Conservation (phyloP, 2,797 vertebrate species). For the Ctenochaetus hawaiiensis region DNA sequence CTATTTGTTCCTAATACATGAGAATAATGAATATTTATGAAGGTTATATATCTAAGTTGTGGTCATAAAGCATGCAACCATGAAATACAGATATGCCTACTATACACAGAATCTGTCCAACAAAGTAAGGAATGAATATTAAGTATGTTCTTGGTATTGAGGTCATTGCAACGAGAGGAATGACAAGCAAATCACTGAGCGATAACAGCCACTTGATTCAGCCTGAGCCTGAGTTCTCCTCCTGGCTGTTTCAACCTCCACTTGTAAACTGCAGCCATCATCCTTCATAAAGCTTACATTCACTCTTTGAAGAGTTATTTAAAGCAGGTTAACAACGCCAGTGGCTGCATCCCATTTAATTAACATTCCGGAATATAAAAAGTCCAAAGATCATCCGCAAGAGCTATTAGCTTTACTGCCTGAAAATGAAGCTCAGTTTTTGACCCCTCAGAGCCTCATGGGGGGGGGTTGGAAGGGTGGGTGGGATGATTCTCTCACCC, state of each 20-base stretch:
- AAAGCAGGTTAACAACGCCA: conserved; percentile 29
- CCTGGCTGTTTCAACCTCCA: background rate
- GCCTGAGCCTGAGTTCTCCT: background rate
- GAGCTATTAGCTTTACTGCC: conserved; percentile 48
- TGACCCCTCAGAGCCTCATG: conserved; percentile 31
- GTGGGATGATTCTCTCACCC: conserved; percentile 28
- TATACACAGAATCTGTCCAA: conserved; percentile 43
- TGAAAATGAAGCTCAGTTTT: conserved; percentile 61
- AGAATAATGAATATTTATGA: conserved; percentile 66
- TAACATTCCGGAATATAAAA: conserved; percentile 51
- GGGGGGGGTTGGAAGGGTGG: background rate
- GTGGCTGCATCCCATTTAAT: conserved; percentile 57
- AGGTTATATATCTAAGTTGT: conserved; percentile 57
- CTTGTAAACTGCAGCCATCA: conserved; percentile 7
- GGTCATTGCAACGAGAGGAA: conserved; percentile 39
- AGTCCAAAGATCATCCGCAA: conserved; percentile 45
- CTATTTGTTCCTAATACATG: conserved; percentile 14
- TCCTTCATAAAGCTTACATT: conserved; percentile 20
- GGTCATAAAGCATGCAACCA: conserved; percentile 41
- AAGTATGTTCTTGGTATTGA: conserved; percentile 44
- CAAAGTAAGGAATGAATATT: conserved; percentile 51
- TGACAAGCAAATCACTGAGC: conserved; percentile 37
- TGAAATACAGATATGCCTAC: conserved; percentile 53
- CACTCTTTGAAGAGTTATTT: conserved; percentile 50
- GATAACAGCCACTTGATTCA: conserved; percentile 26